phyloP scores from a whole-genome alignment of 2,113 vertebrate species.

The Cololabis saira region DNA sequence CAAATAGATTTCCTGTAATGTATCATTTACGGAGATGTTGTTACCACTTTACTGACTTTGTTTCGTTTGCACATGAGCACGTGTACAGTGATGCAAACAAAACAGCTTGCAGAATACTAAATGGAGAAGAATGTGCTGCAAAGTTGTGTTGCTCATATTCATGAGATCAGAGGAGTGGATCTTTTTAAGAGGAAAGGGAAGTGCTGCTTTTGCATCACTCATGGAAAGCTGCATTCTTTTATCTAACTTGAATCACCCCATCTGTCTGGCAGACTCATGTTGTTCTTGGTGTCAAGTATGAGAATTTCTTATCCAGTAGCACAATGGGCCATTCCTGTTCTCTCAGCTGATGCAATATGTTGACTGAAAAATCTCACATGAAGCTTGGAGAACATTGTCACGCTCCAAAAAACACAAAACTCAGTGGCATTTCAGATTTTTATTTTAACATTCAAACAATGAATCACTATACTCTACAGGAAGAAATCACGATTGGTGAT shows the following conservation, averaged over 20 bases:
- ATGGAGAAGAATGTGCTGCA: neutral
- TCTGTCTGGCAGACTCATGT: conserved; percentile 48
- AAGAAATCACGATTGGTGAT: conserved; percentile 17
- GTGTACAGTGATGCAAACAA: conserved; percentile 43
- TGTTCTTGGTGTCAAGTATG: conserved; percentile 30
- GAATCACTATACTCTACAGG: conserved; percentile 9
- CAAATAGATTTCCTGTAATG: conserved; percentile 42
- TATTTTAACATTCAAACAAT: conserved; percentile 18
- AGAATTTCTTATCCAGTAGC: conserved; percentile 38
- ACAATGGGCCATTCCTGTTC: conserved; percentile 21
- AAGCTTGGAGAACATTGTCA: conserved; percentile 38
- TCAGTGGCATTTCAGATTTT: conserved; percentile 10
- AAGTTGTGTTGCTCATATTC: conserved; percentile 22
- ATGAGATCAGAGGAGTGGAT: conserved; percentile 51
- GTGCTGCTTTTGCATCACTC: conserved; percentile 43
- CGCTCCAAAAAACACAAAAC: conserved; percentile 2
- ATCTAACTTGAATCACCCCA: conserved; percentile 54
- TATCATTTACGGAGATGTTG: conserved; percentile 35
- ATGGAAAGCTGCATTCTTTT: conserved; percentile 42
- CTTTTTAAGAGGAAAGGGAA: conserved; percentile 34
- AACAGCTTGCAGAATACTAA: conserved; percentile 53
- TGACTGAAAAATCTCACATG: conserved; percentile 32
- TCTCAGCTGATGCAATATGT: conserved; percentile 21
- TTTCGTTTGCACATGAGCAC: conserved; percentile 44
- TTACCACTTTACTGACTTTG: conserved; percentile 27